These are phyloP conservation scores for Oryzaephilus surinamensis DNA, from an alignment of 1,140 invertebrate species.

Conservation along the genomic window DNA sequence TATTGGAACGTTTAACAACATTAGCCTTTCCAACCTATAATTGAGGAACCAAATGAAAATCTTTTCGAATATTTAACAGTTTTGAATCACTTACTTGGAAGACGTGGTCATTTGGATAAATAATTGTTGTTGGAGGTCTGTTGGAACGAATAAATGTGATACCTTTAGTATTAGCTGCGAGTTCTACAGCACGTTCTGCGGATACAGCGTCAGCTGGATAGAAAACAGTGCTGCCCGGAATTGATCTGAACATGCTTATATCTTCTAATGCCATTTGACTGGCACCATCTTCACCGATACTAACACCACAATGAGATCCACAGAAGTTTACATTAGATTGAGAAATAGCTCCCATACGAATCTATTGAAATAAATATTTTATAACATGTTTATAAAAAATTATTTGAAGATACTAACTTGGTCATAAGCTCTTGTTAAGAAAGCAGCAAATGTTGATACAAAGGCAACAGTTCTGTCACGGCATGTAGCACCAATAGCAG, in stretches of 20 bases:
- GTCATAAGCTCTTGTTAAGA: constrained; percentile 94
- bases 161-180: constrained; percentile 94
- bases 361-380: constrained; percentile 45
- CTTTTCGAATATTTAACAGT: no score
- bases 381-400: no score
- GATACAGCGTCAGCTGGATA: constrained; percentile 96
- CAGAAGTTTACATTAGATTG: constrained; percentile 96
- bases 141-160: constrained; percentile 95
- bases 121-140: constrained; percentile 74
- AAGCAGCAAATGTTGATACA: constrained; percentile 94
- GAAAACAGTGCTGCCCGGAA: constrained; percentile 90
- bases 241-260: constrained; percentile 85
- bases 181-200: constrained; percentile 83
- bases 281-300: constrained; percentile 96
- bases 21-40: constrained; percentile 75
- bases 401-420: no score
- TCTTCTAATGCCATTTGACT: constrained; percentile 99
- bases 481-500: constrained; percentile 87
- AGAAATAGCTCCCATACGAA: constrained; percentile 98
- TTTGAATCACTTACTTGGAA: no score
- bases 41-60: no score
- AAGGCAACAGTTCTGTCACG: constrained; percentile 84
- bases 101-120: constrained; percentile 79
- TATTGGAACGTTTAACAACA: constrained; percentile 60
- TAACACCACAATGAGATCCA: constrained; percentile 91